Conservation (phyloP, 53 echinoderm and acorn worm species). For the Apostichopus leukothele region DNA sequence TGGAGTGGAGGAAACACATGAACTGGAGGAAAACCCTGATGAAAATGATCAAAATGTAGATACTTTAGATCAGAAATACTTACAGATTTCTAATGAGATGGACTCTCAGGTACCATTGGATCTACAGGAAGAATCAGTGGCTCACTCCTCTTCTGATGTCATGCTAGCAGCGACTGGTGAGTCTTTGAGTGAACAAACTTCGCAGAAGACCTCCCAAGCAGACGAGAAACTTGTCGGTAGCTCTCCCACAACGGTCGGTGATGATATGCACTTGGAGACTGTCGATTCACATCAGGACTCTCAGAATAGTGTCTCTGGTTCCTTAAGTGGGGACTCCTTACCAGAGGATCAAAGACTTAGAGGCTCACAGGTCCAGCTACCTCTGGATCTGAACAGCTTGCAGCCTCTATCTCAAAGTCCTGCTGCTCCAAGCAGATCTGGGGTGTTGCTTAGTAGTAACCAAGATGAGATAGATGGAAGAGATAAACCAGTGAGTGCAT, state of each 20-base stretch:
- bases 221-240: neutral
- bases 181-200: too few species aligned
- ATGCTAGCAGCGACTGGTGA: too few species aligned
- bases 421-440: constrained; percentile 52
- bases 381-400: constrained; percentile 71
- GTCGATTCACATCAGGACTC: constrained; percentile 11
- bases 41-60: neutral
- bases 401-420: constrained; percentile 51
- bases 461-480: neutral
- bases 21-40: neutral
- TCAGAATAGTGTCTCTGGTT: constrained; percentile 22
- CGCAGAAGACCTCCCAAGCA: neutral
- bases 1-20: neutral
- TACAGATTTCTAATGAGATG: constrained; percentile 5
- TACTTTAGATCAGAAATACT: constrained; percentile 2
- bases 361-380: constrained; percentile 84
- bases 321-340: constrained; percentile 16
- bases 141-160: too few species aligned
- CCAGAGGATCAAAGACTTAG: constrained; percentile 39
- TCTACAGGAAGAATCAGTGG: too few species aligned
- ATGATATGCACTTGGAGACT: neutral
- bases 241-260: neutral
- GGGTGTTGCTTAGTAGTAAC: constrained; percentile 12
- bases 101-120: neutral
- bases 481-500: neutral